These are phyloP conservation scores for Hyphantria cunea DNA, from an alignment of 1,140 invertebrate species.

Conservation along the genomic window DNA sequence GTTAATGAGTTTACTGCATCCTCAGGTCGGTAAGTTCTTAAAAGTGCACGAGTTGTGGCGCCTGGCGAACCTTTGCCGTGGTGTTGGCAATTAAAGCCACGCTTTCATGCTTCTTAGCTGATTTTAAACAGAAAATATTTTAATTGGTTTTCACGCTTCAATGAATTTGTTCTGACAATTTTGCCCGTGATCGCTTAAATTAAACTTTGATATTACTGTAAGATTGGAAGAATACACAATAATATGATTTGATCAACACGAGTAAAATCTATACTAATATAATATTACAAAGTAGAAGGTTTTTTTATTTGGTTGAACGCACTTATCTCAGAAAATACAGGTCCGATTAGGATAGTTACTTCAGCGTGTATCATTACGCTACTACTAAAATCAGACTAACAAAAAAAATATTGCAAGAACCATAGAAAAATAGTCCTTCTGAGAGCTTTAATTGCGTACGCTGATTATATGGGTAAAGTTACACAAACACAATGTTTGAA, in stretches of 20 bases:
- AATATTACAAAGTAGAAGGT: too few relatives aligned
- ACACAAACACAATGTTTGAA: too few relatives aligned
- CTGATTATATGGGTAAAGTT: too few relatives aligned
- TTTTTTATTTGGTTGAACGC: too few relatives aligned
- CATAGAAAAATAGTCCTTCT: too few relatives aligned
- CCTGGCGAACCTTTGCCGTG: slow-evolving; percentile 43
- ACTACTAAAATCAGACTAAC: too few relatives aligned
- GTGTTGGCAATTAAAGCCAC: slow-evolving; percentile 54
- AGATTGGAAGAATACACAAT: slow-evolving; percentile 10
- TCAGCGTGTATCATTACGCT: too few relatives aligned
- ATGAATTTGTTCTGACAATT: slow-evolving; percentile 25
- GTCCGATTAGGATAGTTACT: too few relatives aligned
- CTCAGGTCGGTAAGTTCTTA: slow-evolving; percentile 55
- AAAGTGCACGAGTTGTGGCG: slow-evolving; percentile 61
- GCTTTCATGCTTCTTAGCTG: slow-evolving; percentile 28
- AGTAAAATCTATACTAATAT: too few relatives aligned
- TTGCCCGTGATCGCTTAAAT: slow-evolving; percentile 14
- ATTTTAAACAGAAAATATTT: slow-evolving; percentile 31
- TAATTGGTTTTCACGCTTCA: slow-evolving; percentile 29
- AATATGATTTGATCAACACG: neutral
- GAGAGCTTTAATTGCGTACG: too few relatives aligned
- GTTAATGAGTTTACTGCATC: slow-evolving; percentile 73
- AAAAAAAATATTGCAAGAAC: too few relatives aligned
- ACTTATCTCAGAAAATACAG: too few relatives aligned
- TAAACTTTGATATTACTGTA: neutral